These are phyloP conservation scores for Microctenopoma steveboyesi DNA, from an alignment of 2,797 vertebrate genomes.

Conservation along the genomic window DNA sequence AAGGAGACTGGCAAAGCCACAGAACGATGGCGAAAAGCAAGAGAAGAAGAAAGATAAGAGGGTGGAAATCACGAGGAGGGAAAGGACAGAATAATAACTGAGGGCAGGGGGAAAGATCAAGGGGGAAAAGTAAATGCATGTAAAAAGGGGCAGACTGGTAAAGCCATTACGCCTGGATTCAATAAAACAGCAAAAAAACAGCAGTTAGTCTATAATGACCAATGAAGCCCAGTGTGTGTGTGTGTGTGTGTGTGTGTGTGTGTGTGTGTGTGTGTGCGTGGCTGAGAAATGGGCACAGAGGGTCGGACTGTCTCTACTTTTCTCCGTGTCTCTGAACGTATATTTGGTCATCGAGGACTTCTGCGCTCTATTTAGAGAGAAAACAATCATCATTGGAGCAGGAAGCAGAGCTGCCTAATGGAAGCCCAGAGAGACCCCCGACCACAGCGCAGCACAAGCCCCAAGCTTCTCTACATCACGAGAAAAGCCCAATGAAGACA, in stretches of 20 bases:
- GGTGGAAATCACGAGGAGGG: constrained; percentile 13
- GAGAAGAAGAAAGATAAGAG: constrained; percentile 6
- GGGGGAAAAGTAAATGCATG: constrained; percentile 38
- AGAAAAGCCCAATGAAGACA: too few species aligned
- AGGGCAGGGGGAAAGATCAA: constrained; percentile 47
- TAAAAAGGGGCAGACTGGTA: constrained; percentile 64
- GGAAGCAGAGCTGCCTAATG: constrained; percentile 73
- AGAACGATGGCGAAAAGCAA: constrained; percentile 16
- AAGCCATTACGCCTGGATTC: constrained; percentile 77
- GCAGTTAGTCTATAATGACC: constrained; percentile 69
- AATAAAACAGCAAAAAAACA: constrained; percentile 80
- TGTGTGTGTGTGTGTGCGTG: constrained; percentile 1
- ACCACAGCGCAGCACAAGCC: constrained; percentile 50
- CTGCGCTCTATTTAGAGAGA: constrained; percentile 72
- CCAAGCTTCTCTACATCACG: constrained; percentile 3
- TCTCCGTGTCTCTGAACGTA: constrained; percentile 32
- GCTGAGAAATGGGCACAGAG: constrained; percentile 35
- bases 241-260: constrained; percentile 36
- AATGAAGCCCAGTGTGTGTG: constrained; percentile 36
- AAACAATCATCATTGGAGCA: constrained; percentile 76
- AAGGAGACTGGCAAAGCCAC: constrained; percentile 1
- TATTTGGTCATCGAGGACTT: constrained; percentile 47
- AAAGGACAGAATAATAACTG: constrained; percentile 39
- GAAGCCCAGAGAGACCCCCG: constrained; percentile 67
- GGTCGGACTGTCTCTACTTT: constrained; percentile 35